Conservation (phyloP, 2,888 invertebrate genomes). For the Mimumesa dahlbomi region DNA sequence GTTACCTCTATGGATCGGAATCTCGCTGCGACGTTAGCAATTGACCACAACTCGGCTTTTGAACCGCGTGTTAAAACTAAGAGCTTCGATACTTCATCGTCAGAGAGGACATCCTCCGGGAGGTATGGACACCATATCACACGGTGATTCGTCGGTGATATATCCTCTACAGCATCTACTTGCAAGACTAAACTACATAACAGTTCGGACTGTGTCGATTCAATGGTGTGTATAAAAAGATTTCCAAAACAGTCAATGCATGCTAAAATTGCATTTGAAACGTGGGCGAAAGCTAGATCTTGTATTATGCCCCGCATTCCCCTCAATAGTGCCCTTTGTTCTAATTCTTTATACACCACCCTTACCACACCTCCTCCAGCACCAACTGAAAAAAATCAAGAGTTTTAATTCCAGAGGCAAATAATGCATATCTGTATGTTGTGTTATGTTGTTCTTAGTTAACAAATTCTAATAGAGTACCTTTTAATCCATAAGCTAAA, state of each 20-base stretch:
- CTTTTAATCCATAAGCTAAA: conserved; percentile 95
- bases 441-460: background rate
- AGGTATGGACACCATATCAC: conserved; percentile 98
- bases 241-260: conserved; percentile 93
- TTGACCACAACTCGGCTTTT: conserved; percentile 82
- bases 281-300: conserved; percentile 95
- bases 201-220: conserved; percentile 79
- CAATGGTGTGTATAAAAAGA: conserved; percentile 90
- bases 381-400: conserved; percentile 62
- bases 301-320: conserved; percentile 94
- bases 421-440: background rate
- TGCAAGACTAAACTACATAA: conserved; percentile 84
- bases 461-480: conserved; percentile 79
- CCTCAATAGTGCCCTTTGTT: conserved; percentile 90
- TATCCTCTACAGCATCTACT: conserved; percentile 81
- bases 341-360: conserved; percentile 89
- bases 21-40: conserved; percentile 70
- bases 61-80: conserved; percentile 90
- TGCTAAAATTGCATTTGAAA: conserved; percentile 89
- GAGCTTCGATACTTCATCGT: conserved; percentile 87
- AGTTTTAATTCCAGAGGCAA: conserved; percentile 1
- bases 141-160: conserved; percentile 83
- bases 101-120: conserved; percentile 83
- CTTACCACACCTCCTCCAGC: conserved; percentile 88
- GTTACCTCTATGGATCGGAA: conserved; percentile 65